Base-by-base conservation (phyloP, 2,888 invertebrate species). In the Eupithecia tripunctaria region DNA sequence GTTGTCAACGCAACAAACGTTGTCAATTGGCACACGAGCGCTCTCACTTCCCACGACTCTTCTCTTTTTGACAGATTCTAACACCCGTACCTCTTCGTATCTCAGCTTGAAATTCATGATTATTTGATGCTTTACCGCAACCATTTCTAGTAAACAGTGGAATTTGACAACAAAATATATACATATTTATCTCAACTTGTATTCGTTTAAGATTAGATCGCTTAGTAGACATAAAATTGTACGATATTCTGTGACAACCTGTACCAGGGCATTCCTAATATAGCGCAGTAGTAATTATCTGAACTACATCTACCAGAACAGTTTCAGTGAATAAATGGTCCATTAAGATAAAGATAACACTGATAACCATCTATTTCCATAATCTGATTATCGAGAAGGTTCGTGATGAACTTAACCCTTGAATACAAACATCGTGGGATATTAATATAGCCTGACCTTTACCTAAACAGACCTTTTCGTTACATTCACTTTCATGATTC, bases 221-320 rank as follows among this genome's bases (percentile, higher is more conserved):
- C 10, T 1, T 12, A 6, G 7, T 8, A 27, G 1, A 59, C 2
- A 32, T n/a, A 7, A 21, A 21, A 1, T 15, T n/a, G 12, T 1
- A 14, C 1, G 64, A 6, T 64, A 38, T 64, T 64, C 64, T 64
- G 21, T 38, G 32, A 36, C 64, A 64, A 21, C 38, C 2, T 38
- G 25, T 64, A 38, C 38, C 21, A 32, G 15, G 62, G n/a, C 29
- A 25, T 21, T 38, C 36, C 64, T 38, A 38, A 64, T 64, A 64
- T 38, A 21, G 63, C 12, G 15, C 36, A 21, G 63, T 41, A 64
- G 36, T 64, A 63, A 64, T 74, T 70, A 71, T 71, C 71, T 75
- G 67, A 60, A 71, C 68, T 69, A 71, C 47, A 74, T 76, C 74
- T 69, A 41, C 41, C 51, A 27, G 62, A 38, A n/a, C 36, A 63